Evolutionary conservation across 2,797 vertebrate genomes (phyloP), one percentile per base, ranked within the genome.

Genomic region (Delichon dasypus): DNA sequence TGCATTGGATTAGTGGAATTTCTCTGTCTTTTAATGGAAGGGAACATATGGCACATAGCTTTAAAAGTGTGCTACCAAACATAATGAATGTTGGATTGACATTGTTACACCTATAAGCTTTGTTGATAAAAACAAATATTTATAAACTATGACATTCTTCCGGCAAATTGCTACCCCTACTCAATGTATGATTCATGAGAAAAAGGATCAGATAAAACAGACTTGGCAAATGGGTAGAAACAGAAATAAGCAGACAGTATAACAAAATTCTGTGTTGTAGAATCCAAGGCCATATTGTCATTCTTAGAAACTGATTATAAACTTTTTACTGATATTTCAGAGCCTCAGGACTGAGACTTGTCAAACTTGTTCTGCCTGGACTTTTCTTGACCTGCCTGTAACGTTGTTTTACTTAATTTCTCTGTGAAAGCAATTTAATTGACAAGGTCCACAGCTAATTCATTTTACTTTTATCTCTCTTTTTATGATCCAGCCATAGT

Each of bases 41-140:
- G 51, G 83, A 95, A 84, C 95, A 94, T 96, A 91, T 93, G 95
- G 88, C 58, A 70, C 25, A 51, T 54, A 72, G 85, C 44, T 95
- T 91, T 91, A 75, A 40, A 93, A 95, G 65, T 80, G 73, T 44
- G 30, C 68, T 88, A 91, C 75, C 79, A 78, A 90, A 86, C 58
- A 78, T 91, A 91, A 93, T 72, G 62, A 94, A 83, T 89, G 50
- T 75, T 89, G 75, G 91, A 88, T 62, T 94, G 95, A 94, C 95
- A 94, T 86, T 90, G 89, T 93, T 94, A 90, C 54, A 94, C 89
- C 70, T 94, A 64, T 81, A 84, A 75, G 76, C 83, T 96, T 96
- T 96, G 93, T 86, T 94, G 93, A 94, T 81, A 94, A 94, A 95
- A 92, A 83, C 90, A 94, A 94, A 91, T 94, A 93, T 90, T 94